These are phyloP conservation scores for Montifringilla adamsi DNA, from an alignment of 2,113 vertebrate species.

Conservation along the genomic window DNA sequence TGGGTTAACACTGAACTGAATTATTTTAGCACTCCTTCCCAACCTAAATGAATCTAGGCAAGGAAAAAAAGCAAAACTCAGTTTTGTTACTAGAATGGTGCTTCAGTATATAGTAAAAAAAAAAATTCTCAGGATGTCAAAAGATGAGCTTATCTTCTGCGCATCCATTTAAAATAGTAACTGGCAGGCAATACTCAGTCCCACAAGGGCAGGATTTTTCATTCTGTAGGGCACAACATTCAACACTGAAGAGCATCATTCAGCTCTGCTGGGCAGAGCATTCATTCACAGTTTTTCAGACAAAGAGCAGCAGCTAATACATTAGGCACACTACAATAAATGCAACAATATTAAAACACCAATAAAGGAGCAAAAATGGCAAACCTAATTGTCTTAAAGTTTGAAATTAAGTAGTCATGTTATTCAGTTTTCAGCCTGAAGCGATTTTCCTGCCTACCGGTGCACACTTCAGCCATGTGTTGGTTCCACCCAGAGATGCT, in stretches of 20 bases:
- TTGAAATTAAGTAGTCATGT: not conserved
- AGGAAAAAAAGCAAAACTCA: not conserved
- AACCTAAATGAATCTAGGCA: not conserved
- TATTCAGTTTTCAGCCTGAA: not conserved
- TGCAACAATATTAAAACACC: not conserved
- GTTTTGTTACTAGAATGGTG: not conserved
- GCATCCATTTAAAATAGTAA: not conserved
- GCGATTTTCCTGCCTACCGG: fast-evolving
- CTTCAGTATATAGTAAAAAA: not conserved
- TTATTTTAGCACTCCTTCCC: not conserved
- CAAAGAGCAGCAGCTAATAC: not conserved
- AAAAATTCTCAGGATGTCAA: not conserved
- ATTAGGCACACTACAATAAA: not conserved
- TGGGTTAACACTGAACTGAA: not conserved
- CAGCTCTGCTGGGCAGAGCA: not conserved
- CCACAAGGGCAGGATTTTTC: not conserved
- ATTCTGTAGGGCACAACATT: not conserved
- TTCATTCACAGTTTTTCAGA: not conserved
- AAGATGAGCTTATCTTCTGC: not conserved
- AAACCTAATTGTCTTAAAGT: not conserved
- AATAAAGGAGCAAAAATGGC: not conserved
- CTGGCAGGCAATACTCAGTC: not conserved
- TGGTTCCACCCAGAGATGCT: not conserved
- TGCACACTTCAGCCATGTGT: fast-evolving
- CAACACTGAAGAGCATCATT: not conserved